Evolutionary conservation across 2,888 invertebrate species (phyloP).

Genomic region (Ptychoptera contaminata): DNA sequence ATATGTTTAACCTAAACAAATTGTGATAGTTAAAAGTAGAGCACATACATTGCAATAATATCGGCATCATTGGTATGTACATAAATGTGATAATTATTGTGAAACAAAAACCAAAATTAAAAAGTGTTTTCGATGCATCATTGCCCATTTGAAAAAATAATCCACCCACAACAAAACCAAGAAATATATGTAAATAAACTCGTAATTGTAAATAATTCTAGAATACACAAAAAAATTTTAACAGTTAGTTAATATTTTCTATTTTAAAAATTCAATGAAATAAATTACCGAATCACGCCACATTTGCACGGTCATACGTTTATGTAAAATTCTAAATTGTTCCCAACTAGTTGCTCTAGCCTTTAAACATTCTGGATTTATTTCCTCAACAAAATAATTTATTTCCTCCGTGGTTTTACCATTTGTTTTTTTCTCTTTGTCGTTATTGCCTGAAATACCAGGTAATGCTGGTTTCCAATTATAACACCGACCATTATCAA

Average conservation of each 20-base stretch:
- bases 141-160: conserved; percentile 59
- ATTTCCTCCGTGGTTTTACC: conserved; percentile 20
- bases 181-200: conserved; percentile 45
- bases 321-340: conserved; percentile 51
- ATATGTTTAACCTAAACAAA: background rate
- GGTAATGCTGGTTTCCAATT: conserved; percentile 30
- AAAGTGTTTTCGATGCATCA: conserved; percentile 66
- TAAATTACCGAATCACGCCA: conserved; percentile 51
- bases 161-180: conserved; percentile 52
- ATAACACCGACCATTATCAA: conserved; percentile 47
- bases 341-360: conserved; percentile 42
- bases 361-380: conserved; percentile 35
- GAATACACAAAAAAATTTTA: conserved; percentile 20
- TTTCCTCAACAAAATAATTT: conserved; percentile 25
- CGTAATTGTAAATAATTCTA: conserved; percentile 58
- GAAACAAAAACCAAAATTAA: conserved; percentile 73
- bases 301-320: conserved; percentile 57
- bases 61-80: conserved; percentile 70
- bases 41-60: conserved; percentile 60
- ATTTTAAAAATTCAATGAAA: background rate
- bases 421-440: conserved; percentile 17
- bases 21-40: background rate
- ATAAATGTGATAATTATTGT: conserved; percentile 63
- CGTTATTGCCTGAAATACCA: background rate
- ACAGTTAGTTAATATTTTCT: background rate